These are phyloP conservation scores for Helogale parvula DNA, from an alignment of 2,113 vertebrate species.

Conservation along the genomic window DNA sequence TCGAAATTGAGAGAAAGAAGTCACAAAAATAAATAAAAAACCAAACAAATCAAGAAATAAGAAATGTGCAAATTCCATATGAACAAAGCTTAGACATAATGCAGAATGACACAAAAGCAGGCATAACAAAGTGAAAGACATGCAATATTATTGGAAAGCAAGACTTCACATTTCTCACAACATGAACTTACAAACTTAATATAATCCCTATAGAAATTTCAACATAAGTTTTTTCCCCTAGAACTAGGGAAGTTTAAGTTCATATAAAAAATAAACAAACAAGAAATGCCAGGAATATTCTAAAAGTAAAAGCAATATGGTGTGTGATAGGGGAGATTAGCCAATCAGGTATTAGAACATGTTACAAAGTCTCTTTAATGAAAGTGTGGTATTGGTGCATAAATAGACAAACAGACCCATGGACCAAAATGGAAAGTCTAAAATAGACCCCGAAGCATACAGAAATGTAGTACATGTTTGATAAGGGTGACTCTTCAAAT, in stretches of 20 bases:
- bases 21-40: background rate
- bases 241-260: background rate
- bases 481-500: constrained; percentile 28
- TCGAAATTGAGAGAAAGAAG: constrained; percentile 44
- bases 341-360: background rate
- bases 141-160: background rate
- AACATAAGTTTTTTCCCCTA: background rate
- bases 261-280: constrained; percentile 16
- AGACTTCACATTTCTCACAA: background rate
- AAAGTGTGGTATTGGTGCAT: background rate
- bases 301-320: background rate
- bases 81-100: background rate
- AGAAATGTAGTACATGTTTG: background rate
- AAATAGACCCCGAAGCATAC: background rate
- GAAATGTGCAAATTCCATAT: background rate
- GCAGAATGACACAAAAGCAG: constrained; percentile 25
- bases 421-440: background rate
- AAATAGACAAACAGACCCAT: background rate
- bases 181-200: constrained; percentile 17
- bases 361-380: background rate
- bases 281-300: constrained; percentile 36
- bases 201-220: background rate
- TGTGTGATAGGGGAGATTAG: background rate
- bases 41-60: background rate
- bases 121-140: background rate